Base-by-base conservation (phyloP, 1,140 invertebrate species). In the Cyphomyrmex costatus region DNA sequence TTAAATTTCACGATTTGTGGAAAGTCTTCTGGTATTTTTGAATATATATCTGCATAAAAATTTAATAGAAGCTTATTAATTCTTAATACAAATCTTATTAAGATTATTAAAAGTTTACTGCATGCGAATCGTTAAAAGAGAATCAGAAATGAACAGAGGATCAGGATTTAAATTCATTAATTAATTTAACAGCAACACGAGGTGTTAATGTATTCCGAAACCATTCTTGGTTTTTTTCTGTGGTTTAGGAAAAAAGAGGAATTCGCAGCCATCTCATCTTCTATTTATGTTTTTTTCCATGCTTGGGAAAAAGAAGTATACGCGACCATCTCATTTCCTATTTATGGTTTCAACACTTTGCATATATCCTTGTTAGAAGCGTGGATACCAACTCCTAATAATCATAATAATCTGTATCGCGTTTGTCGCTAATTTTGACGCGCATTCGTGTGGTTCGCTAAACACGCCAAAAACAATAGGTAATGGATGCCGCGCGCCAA, bases 391-490 rank as follows among this genome's bases (percentile, higher is more conserved):
- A 33, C 8, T 33, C n/a, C 30, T 16, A 36, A 58, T 24, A 36
- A 19, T 27, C 27, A 24, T 36, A 12, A 56, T 58, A 5, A 3
- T n/a, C 16, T 42, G 24, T 63, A 65, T 46, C 77, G n/a, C 27
- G 27, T 53, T 66, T 8, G 36, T 21, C 46, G 30, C 33, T 49
- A 68, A 80, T 68, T 68, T 24, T n/a, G 46, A 42, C 63, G 46
- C 24, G 19, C 24, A 24, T 21, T 53, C 33, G 21, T 27, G 78
- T 12, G 49, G 21, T 71, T 42, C 66, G 33, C 66, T 21, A 16
- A 36, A 21, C 42, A 49, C 27, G 60, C 24, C 66, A 33, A 36
- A 42, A 30, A 36, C 79, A 89, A 89, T 70, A 76, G 79, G 58
- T 70, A 82, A 66, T 46, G 53, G n/a, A 30, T 63, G 24, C 6